A percentile compares a stretch with the other conserved stretches of the same genome.
These are phyloP conservation scores for Anser cygnoides DNA, from an alignment of 2,113 vertebrate genomes.

Conservation along the genomic window DNA sequence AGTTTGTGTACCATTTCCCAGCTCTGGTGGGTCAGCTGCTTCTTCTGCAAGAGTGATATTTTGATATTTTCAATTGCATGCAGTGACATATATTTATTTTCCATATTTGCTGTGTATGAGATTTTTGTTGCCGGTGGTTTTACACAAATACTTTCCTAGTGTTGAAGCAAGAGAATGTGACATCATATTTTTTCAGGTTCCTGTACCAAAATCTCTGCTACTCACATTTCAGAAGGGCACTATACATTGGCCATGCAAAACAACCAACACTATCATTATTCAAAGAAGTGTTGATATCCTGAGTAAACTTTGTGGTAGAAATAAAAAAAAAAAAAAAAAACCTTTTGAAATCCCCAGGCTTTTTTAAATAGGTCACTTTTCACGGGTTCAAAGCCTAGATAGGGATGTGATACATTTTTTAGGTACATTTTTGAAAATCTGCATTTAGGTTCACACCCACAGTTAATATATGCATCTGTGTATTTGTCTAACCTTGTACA, in stretches of 20 bases:
- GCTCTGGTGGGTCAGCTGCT: background rate
- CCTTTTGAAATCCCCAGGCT: background rate
- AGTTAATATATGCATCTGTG: background rate
- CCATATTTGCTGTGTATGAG: background rate
- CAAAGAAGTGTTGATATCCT: background rate
- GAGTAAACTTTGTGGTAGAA: background rate
- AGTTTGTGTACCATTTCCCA: background rate
- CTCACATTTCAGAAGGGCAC: background rate
- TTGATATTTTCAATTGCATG: background rate
- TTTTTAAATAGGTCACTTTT: background rate
- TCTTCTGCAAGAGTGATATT: background rate
- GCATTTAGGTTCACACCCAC: background rate
- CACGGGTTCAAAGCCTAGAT: background rate
- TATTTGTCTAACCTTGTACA: background rate
- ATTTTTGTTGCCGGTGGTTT: background rate
- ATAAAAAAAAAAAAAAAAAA: no score
- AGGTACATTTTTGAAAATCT: background rate
- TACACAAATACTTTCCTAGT: background rate
- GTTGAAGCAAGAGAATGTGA: background rate
- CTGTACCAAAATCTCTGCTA: background rate
- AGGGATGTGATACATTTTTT: background rate
- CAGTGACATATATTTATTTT: background rate
- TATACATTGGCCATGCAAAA: fast-evolving
- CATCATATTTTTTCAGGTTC: background rate
- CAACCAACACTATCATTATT: background rate